Evolutionary conservation across 2,113 vertebrate genomes (phyloP).

Genomic region (Misgurnus mizolepis): DNA sequence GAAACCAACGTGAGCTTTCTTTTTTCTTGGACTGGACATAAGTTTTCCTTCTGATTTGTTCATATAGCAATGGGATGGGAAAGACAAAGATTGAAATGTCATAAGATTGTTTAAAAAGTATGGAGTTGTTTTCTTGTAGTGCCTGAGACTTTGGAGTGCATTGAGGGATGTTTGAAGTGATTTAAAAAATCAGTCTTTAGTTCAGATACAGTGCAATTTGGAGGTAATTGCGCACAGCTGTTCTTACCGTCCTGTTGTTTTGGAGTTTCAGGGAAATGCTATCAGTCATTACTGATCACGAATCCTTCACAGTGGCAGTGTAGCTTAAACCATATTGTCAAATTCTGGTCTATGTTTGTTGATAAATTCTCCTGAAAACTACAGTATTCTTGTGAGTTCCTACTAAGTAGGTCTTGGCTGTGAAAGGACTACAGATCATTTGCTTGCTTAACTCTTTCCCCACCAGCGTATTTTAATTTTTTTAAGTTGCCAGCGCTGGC

Average conservation of each 20-base stretch:
- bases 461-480: too few relatives aligned
- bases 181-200: constrained; percentile 45
- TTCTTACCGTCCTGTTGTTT: constrained; percentile 31
- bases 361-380: background rate
- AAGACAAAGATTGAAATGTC: background rate
- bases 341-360: background rate
- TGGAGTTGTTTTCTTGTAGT: constrained; percentile 18
- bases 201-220: constrained; percentile 36
- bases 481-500: constrained; percentile 9
- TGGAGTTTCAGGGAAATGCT: background rate
- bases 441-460: too few relatives aligned
- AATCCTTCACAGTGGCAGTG: background rate
- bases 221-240: constrained; percentile 58
- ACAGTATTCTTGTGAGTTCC: background rate
- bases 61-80: background rate
- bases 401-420: too few relatives aligned
- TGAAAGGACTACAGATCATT: too few relatives aligned
- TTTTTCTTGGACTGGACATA: background rate
- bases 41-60: background rate
- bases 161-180: constrained; percentile 36
- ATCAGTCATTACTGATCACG: constrained; percentile 7
- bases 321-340: background rate
- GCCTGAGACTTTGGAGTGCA: constrained; percentile 4
- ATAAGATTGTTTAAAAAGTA: background rate
- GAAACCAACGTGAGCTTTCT: constrained; percentile 7